phyloP scores from a whole-genome alignment of 1,140 invertebrate species.

The Notospermus geniculatus region DNA sequence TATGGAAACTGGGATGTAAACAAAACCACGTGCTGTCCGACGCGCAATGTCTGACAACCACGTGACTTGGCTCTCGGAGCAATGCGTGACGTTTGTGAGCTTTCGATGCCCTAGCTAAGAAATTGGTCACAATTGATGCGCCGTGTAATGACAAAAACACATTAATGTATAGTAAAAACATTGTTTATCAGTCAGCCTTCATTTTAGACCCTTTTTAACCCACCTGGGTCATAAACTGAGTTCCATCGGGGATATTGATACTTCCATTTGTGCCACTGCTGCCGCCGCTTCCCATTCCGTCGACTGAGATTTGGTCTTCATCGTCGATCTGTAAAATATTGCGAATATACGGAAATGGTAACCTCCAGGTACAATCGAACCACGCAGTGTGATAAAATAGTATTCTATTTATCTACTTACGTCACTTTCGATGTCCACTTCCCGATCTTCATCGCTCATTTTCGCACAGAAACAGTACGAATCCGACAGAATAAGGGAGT shows the following conservation, averaged over 20 bases:
- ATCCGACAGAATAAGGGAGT: conserved; percentile 10
- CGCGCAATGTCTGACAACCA: background rate
- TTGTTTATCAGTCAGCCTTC: background rate
- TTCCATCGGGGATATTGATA: conserved; percentile 5
- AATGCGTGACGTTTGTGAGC: background rate
- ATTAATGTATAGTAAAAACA: background rate
- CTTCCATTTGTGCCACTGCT: no score
- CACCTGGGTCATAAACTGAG: conserved; percentile 42
- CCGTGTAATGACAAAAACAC: background rate
- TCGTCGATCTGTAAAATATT: conserved; percentile 39
- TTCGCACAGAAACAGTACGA: conserved; percentile 25
- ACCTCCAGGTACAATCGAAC: background rate
- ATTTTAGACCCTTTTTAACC: conserved; percentile 10
- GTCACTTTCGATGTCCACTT: conserved; percentile 90
- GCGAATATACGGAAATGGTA: background rate
- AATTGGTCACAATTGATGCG: no score
- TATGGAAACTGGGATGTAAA: no score
- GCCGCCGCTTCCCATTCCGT: background rate
- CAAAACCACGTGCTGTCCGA: no score
- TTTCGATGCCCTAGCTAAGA: background rate
- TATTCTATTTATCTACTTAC: conserved; percentile 61
- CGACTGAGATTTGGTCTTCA: conserved; percentile 24
- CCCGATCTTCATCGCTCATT: conserved; percentile 87
- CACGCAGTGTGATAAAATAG: background rate
- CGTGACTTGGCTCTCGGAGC: background rate